Evolutionary conservation across 2,113 vertebrate genomes (phyloP).

Genomic region (Geococcyx californianus): DNA sequence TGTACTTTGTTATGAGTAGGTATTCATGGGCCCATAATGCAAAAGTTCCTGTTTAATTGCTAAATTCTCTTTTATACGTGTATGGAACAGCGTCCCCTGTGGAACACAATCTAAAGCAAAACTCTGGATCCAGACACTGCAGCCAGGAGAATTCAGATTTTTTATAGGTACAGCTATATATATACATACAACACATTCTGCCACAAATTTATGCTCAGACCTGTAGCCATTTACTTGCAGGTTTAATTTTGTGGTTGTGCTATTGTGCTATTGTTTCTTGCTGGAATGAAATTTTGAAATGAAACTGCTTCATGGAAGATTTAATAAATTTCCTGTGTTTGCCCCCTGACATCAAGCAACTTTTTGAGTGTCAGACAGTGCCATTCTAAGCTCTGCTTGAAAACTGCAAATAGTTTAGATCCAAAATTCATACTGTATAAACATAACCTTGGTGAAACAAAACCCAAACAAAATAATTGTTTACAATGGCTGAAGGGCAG

Average conservation of each 20-base stretch:
- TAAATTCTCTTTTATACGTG: not conserved
- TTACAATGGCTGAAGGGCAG: not conserved
- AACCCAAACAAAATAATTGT: not conserved
- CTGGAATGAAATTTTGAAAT: not conserved
- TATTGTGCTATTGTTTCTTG: not conserved
- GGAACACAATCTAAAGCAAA: not conserved
- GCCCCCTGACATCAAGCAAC: not conserved
- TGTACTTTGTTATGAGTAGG: not conserved
- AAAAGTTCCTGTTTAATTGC: not conserved
- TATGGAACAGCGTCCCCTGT: not conserved
- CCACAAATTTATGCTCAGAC: not conserved
- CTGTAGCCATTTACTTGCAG: not conserved
- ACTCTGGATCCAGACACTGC: not conserved
- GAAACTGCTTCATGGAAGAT: not conserved
- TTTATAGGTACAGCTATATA: not conserved
- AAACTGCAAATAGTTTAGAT: not conserved
- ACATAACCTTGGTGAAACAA: not conserved
- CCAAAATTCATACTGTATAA: not conserved
- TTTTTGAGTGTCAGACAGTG: not conserved
- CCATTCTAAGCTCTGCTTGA: not conserved
- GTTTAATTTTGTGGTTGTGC: not conserved
- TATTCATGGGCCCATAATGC: not conserved
- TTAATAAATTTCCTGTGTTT: not conserved
- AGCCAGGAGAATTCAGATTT: not conserved
- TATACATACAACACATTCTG: not conserved